These are phyloP conservation scores for Boloria selene DNA, from an alignment of 2,888 invertebrate genomes.

Conservation along the genomic window DNA sequence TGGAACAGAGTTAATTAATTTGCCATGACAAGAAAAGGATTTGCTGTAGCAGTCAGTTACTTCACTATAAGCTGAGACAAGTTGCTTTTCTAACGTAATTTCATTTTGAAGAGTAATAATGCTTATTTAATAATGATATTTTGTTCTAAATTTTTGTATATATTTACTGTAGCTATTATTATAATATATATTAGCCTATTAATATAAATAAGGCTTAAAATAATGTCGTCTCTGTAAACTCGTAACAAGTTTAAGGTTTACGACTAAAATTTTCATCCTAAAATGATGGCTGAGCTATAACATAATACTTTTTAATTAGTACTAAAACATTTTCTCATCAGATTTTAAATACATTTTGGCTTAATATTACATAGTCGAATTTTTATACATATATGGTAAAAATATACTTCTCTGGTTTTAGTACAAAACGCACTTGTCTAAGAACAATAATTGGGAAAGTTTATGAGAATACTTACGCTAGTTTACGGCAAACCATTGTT, in stretches of 20 bases:
- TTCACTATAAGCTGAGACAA: constrained; percentile 7
- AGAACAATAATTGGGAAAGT: constrained; percentile 41
- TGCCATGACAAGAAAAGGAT: constrained; percentile 23
- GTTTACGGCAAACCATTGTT: constrained; percentile 33
- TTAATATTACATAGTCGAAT: too few species aligned
- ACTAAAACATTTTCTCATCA: too few species aligned
- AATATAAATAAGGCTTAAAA: too few species aligned
- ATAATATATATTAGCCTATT: too few species aligned
- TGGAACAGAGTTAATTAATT: constrained; percentile 23
- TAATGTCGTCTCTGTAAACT: too few species aligned
- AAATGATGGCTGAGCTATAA: too few species aligned
- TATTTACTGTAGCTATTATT: too few species aligned
- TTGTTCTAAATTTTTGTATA: too few species aligned
- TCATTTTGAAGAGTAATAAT: neutral
- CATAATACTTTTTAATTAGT: too few species aligned
- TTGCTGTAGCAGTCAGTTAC: constrained; percentile 17
- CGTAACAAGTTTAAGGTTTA: too few species aligned
- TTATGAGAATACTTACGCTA: constrained; percentile 39
- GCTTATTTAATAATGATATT: neutral
- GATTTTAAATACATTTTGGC: too few species aligned
- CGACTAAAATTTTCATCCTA: too few species aligned
- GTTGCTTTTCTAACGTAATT: constrained; percentile 21
- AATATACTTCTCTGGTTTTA: constrained; percentile 23
- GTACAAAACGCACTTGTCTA: constrained; percentile 38
- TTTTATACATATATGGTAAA: constrained; percentile 19